These are phyloP conservation scores for Colletes collaris DNA, from an alignment of 2,888 invertebrate genomes.

Conservation along the genomic window DNA sequence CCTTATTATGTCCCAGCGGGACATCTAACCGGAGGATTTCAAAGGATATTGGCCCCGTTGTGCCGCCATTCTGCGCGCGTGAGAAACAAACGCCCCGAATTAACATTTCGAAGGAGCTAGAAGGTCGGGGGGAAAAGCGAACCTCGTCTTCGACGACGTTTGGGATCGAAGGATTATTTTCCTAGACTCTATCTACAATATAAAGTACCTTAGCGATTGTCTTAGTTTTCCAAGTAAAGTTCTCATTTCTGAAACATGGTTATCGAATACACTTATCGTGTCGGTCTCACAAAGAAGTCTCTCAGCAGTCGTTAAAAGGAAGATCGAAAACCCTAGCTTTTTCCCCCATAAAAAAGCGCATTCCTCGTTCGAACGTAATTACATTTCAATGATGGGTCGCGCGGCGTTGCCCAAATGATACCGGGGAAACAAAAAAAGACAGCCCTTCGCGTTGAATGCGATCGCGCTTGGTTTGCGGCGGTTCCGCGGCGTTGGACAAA, in stretches of 20 bases:
- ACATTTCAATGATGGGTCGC: not conserved
- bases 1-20: constrained; percentile 60
- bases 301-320: no score
- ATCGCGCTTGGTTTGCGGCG: constrained; percentile 32
- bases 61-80: constrained; percentile 30
- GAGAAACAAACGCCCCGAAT: constrained; percentile 53
- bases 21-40: constrained; percentile 39
- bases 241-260: no score
- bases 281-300: no score
- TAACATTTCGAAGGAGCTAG: constrained; percentile 34
- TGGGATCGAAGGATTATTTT: no score
- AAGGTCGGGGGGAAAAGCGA: not conserved
- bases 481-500: constrained; percentile 23
- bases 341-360: not conserved
- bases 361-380: not conserved
- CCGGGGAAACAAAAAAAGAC: not conserved
- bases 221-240: no score
- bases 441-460: constrained; percentile 3
- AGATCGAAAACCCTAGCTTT: not conserved
- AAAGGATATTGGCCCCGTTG: constrained; percentile 25
- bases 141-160: not conserved
- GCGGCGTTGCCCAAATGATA: not conserved
- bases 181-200: no score
- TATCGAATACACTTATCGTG: no score
- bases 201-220: no score